These are phyloP conservation scores for Arbacia lixula DNA, from an alignment of 53 echinoderm and acorn worm species.

Conservation along the genomic window DNA sequence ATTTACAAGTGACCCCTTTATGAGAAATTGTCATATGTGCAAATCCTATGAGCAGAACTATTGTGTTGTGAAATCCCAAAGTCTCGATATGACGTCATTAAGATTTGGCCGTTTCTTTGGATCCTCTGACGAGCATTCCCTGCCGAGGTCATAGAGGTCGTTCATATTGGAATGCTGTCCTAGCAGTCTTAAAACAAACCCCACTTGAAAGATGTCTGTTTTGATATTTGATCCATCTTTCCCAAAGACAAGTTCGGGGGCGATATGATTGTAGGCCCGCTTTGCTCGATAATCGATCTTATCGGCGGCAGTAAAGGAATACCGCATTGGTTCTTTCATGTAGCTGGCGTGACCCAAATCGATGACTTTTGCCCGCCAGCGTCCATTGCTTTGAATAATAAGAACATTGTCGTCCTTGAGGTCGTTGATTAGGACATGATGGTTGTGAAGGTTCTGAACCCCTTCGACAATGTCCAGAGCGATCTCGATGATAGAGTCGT, in stretches of 20 bases:
- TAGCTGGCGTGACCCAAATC: slow-evolving; percentile 10
- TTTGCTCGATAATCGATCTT: neutral
- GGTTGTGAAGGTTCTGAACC: neutral
- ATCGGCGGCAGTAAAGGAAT: neutral
- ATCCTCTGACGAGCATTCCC: too few species aligned
- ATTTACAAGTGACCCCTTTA: too few species aligned
- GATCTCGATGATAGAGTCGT: neutral
- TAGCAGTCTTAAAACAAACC: neutral
- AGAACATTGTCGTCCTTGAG: slow-evolving; percentile 10
- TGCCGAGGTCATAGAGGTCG: neutral
- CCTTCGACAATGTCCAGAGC: slow-evolving; percentile 22
- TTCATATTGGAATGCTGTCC: neutral
- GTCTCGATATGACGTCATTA: too few species aligned
- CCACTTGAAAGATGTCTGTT: slow-evolving; percentile 2
- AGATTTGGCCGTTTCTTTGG: too few species aligned
- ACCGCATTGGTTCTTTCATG: neutral
- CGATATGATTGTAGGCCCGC: neutral
- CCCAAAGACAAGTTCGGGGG: neutral
- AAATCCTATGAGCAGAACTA: too few species aligned
- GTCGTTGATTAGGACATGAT: slow-evolving; percentile 1
- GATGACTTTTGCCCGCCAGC: neutral
- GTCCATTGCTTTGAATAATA: neutral
- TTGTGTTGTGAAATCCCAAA: too few species aligned
- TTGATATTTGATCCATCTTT: neutral
- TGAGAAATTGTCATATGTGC: too few species aligned